These are phyloP conservation scores for Dryocosmus kuriphilus DNA, from an alignment of 2,888 invertebrate species.

Conservation along the genomic window DNA sequence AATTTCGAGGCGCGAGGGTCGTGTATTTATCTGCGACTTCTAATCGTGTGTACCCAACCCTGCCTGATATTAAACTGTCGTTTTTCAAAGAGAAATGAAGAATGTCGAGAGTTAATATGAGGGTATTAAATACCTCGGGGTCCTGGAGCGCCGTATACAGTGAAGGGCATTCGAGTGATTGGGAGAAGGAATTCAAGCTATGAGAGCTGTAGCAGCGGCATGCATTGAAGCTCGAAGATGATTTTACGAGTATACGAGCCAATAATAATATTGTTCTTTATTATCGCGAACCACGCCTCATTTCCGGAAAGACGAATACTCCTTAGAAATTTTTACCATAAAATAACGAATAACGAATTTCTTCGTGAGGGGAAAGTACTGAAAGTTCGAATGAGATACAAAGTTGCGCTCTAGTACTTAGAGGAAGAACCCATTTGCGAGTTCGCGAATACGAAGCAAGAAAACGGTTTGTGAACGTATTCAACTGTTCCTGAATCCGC, in stretches of 20 bases:
- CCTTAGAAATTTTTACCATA: neutral
- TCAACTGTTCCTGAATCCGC: constrained; percentile 43
- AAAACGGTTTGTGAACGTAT: constrained; percentile 27
- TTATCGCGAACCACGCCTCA: neutral
- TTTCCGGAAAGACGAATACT: neutral
- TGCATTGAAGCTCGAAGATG: neutral
- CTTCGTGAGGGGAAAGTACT: neutral
- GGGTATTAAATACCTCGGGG: constrained; percentile 31
- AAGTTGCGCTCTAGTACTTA: neutral
- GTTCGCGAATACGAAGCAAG: constrained; percentile 21
- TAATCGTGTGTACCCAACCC: neutral
- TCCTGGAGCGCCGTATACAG: constrained; percentile 24
- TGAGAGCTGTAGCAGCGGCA: neutral
- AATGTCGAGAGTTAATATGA: constrained; percentile 30
- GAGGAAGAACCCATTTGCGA: constrained; percentile 16
- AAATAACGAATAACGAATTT: neutral
- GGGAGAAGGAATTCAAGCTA: constrained; percentile 28
- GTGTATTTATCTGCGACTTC: neutral
- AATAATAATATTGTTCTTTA: constrained; percentile 15
- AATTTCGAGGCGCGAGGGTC: neutral
- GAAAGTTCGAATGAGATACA: neutral
- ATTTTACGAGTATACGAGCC: neutral
- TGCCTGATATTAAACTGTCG: constrained; percentile 19
- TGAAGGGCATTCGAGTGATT: constrained; percentile 35
- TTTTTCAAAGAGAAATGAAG: constrained; percentile 23